phyloP scores from a whole-genome alignment of 2,888 invertebrate species.

The Epirrhoe alternata region DNA sequence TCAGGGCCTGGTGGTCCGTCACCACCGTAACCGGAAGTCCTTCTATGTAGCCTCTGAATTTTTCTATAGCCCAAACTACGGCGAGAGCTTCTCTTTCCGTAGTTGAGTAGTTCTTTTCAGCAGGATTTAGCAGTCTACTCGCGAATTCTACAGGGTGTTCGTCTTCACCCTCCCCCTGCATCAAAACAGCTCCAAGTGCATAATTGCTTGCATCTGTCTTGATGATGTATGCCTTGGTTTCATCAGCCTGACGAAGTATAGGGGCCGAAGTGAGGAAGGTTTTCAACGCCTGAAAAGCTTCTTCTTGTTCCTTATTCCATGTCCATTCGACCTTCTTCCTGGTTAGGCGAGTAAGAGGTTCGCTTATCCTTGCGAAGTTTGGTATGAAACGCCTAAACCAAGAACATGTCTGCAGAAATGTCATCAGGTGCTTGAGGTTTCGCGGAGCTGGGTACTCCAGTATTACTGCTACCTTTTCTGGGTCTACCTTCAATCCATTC shows the following conservation, averaged over 20 bases:
- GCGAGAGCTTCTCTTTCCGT: constrained; percentile 34
- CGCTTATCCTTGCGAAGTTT: constrained; percentile 13
- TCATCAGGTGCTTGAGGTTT: constrained; percentile 18
- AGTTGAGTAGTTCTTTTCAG: constrained; percentile 31
- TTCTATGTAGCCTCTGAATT: constrained; percentile 53
- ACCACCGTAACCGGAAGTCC: constrained; percentile 50
- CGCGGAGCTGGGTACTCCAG: constrained; percentile 1
- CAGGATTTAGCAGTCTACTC: constrained; percentile 27
- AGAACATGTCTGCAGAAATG: constrained; percentile 24
- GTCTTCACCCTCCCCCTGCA: constrained; percentile 38
- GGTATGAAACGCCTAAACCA: constrained; percentile 28
- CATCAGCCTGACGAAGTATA: background rate
- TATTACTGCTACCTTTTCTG: constrained; percentile 40
- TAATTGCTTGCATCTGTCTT: constrained; percentile 12
- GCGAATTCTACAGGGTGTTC: constrained; percentile 43
- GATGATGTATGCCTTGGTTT: background rate
- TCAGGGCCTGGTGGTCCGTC: constrained; percentile 69
- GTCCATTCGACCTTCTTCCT: constrained; percentile 21
- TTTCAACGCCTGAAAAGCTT: constrained; percentile 7
- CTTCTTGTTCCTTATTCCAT: constrained; percentile 17
- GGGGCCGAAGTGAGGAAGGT: background rate
- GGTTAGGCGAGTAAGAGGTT: constrained; percentile 20
- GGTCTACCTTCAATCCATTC: constrained; percentile 47
- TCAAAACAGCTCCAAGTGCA: constrained; percentile 7
- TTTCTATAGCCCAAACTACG: constrained; percentile 33